Evolutionary conservation across 2,113 vertebrate species (phyloP).

Genomic region (Oceanodroma tethys): DNA sequence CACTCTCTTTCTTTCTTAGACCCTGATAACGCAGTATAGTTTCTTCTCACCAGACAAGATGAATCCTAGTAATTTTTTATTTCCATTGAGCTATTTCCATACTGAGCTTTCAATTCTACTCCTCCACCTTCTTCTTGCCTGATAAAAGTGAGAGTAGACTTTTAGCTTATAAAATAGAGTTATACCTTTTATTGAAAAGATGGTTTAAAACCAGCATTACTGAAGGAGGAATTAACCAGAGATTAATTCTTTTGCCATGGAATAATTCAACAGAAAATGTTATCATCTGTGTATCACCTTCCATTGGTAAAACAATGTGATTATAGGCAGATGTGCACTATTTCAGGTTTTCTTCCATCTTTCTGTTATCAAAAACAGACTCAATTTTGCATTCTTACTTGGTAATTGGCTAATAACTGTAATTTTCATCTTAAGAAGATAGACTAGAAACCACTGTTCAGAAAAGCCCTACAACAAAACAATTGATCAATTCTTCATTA

Average conservation of each 20-base stretch:
- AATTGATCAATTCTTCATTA: constrained; percentile 53
- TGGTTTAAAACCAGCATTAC: not conserved
- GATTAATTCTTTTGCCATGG: not conserved
- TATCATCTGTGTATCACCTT: not conserved
- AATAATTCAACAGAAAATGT: not conserved
- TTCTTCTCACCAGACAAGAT: not conserved
- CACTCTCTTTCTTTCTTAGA: not conserved
- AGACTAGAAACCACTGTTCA: constrained; percentile 4
- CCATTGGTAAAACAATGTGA: not conserved
- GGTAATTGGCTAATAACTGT: constrained; percentile 30
- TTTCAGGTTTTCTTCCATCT: not conserved
- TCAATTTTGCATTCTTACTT: not conserved
- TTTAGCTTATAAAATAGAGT: not conserved
- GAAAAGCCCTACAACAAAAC: not conserved
- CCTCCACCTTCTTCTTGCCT: not conserved
- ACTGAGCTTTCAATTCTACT: constrained; percentile 6
- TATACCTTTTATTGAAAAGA: not conserved
- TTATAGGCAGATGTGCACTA: not conserved
- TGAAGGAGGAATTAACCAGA: not conserved
- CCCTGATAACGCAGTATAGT: not conserved
- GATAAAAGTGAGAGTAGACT: not conserved
- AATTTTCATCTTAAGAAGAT: constrained; percentile 34
- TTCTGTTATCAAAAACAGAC: not conserved
- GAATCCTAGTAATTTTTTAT: not conserved
- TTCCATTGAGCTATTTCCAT: not conserved